These are phyloP conservation scores for Leptarthrus brevirostris DNA, from an alignment of 2,888 invertebrate genomes.

Conservation along the genomic window DNA sequence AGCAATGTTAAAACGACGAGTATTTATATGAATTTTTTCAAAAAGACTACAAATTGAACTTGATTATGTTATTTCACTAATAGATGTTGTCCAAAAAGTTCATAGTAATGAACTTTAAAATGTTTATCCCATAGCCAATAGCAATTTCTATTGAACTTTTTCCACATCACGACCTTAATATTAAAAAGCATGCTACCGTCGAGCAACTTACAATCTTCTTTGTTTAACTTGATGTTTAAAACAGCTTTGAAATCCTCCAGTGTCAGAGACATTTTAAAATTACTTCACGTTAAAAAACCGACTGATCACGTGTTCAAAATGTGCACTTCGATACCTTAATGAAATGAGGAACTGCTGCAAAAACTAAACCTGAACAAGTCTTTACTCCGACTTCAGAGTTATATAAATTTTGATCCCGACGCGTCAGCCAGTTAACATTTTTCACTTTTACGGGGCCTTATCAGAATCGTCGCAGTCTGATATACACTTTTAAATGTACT, in stretches of 20 bases:
- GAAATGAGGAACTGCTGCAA: no score
- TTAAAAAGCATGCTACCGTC: no score
- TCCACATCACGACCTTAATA: no score
- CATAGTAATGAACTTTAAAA: no score
- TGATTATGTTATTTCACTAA: no score
- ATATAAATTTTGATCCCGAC: background rate
- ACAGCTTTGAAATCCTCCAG: conserved; percentile 53
- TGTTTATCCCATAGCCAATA: no score
- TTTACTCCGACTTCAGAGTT: conserved; percentile 8
- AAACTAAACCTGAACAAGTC: no score
- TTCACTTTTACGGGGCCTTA: conserved; percentile 3
- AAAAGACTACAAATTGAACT: no score
- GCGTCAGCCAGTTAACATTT: background rate
- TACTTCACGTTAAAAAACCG: conserved; percentile 7
- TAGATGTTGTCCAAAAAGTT: no score
- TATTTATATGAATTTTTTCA: no score
- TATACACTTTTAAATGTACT: background rate
- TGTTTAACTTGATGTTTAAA: conserved; percentile 52
- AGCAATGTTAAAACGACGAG: no score
- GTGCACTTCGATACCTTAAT: conserved; percentile 27
- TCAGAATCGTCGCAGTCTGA: conserved; percentile 18
- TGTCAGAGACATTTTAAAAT: conserved; percentile 47
- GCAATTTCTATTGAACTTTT: no score
- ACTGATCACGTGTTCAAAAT: conserved; percentile 27
- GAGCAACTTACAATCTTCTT: conserved; percentile 55